Evolutionary conservation across 1,140 invertebrate genomes (phyloP).

Genomic region (Agrypnia vestita): DNA sequence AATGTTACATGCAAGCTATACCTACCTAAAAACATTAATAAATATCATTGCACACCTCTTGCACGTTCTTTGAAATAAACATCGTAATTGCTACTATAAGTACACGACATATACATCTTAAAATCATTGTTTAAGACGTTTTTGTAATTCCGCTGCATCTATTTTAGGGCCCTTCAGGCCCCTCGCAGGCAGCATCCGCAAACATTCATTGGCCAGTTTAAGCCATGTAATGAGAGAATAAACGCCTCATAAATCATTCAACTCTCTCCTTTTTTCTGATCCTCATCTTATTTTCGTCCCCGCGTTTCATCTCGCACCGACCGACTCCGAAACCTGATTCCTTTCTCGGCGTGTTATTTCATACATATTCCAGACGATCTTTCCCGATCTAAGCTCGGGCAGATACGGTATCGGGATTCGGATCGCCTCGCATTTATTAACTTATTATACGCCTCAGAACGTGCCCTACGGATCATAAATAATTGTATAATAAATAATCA

Average conservation of each 20-base stretch:
- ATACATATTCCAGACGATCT: constrained; percentile 22
- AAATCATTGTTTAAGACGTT: no score
- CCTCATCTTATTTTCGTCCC: constrained; percentile 55
- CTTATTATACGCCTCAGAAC: no score
- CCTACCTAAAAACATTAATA: no score
- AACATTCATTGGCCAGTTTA: constrained; percentile 35
- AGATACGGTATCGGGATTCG: constrained; percentile 2
- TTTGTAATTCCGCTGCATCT: background rate
- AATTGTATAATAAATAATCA: no score
- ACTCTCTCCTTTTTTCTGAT: constrained; percentile 52
- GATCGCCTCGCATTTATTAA: no score
- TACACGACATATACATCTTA: no score
- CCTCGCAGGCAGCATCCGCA: constrained; percentile 25
- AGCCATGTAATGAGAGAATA: constrained; percentile 66
- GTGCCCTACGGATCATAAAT: no score
- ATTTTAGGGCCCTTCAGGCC: background rate
- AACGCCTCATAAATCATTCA: constrained; percentile 69
- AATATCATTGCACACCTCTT: no score
- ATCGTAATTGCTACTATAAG: no score
- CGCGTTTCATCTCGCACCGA: constrained; percentile 45
- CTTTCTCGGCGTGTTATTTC: constrained; percentile 38
- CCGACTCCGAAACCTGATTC: constrained; percentile 38
- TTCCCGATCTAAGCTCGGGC: background rate
- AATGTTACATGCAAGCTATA: no score
- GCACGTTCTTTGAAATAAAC: no score